A percentile compares a stretch with the other conserved stretches of the same genome.
Conservation (phyloP, 2,797 vertebrate species). For the Petrocephalus schoutedeni region DNA sequence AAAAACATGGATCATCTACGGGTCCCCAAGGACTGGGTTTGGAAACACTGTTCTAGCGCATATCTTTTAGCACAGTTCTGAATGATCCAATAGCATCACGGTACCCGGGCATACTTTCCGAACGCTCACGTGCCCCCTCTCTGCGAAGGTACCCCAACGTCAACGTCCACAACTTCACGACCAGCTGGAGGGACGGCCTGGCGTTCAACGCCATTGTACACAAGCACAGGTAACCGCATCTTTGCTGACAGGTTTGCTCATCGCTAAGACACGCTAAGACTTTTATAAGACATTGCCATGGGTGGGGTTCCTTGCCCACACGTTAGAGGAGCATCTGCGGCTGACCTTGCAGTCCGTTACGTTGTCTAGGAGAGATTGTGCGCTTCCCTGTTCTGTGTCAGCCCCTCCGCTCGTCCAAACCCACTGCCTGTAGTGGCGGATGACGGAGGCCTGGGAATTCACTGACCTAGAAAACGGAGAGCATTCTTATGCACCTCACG, state of each 20-base stretch:
- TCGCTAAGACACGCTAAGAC: neutral
- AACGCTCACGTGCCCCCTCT: neutral
- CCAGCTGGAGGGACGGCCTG: conserved; percentile 88
- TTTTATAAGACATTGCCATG: neutral
- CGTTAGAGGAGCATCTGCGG: neutral
- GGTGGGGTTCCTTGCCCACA: neutral
- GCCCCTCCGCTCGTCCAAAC: neutral
- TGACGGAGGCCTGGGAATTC: conserved; percentile 21
- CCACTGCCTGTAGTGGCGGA: neutral
- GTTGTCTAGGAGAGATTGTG: neutral
- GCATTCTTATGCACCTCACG: conserved; percentile 21
- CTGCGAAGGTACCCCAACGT: conserved; percentile 81
- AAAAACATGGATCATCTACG: neutral
- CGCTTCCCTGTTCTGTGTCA: neutral
- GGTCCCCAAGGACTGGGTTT: neutral
- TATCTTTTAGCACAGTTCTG: neutral
- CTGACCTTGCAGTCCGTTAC: neutral
- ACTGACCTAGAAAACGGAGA: conserved; percentile 62
- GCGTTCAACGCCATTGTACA: conserved; percentile 93
- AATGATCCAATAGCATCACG: neutral
- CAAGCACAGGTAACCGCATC: conserved; percentile 81
- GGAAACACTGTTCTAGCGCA: neutral
- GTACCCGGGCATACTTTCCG: too few species aligned
- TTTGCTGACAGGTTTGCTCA: neutral
- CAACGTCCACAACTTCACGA: conserved; percentile 94